These are phyloP conservation scores for Camelus bactrianus DNA, from an alignment of 2,113 vertebrate genomes.

Conservation along the genomic window DNA sequence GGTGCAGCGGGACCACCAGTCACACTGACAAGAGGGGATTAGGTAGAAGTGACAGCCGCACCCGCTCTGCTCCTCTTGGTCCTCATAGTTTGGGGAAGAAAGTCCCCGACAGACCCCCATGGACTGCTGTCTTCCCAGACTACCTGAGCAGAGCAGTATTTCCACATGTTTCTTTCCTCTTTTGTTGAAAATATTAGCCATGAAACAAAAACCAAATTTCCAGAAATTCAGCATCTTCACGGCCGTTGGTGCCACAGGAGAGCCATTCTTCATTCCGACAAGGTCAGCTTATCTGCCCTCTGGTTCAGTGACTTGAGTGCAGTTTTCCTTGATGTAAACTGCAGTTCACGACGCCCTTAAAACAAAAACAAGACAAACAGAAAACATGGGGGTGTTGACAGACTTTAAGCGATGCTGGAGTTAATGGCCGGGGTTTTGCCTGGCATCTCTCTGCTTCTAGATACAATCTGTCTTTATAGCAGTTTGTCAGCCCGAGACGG, in stretches of 20 bases:
- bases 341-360: not conserved
- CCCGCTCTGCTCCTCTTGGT: not conserved
- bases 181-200: not conserved
- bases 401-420: not conserved
- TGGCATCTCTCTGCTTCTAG: not conserved
- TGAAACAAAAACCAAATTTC: not conserved
- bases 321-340: not conserved
- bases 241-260: not conserved
- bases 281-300: not conserved
- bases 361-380: not conserved
- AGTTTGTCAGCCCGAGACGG: not conserved
- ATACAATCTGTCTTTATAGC: not conserved
- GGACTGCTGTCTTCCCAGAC: not conserved
- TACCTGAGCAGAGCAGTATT: not conserved
- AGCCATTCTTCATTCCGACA: not conserved
- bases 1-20: rapidly evolving
- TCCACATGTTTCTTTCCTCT: not conserved
- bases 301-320: not conserved
- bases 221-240: not conserved
- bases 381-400: not conserved
- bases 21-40: not conserved
- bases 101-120: not conserved
- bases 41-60: not conserved
- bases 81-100: not conserved
- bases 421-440: not conserved